Conservation (phyloP, 2,113 vertebrate species). For the Lagenorhynchus albirostris region DNA sequence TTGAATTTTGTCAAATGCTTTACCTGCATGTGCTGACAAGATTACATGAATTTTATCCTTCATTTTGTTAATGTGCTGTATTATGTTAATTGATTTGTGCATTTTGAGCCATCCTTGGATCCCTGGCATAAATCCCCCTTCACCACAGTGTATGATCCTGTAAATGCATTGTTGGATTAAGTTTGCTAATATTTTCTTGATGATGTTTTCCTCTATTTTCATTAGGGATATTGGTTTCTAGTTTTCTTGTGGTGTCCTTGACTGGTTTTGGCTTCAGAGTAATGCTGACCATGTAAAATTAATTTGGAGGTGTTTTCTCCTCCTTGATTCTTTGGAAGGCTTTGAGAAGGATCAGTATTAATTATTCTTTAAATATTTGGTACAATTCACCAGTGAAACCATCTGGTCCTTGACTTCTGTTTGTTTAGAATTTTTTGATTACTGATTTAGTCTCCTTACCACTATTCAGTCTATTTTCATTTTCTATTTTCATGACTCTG, state of each 20-base stretch:
- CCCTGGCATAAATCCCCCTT: neutral
- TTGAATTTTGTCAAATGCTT: neutral
- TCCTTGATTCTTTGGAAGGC: neutral
- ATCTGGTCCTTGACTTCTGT: neutral
- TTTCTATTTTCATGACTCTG: neutral
- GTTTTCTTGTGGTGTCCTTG: neutral
- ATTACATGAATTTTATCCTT: neutral
- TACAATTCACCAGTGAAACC: neutral
- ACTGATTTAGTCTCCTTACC: neutral
- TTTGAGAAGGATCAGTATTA: neutral
- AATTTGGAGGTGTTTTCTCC: neutral
- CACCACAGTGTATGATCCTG: neutral
- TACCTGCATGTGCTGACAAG: neutral
- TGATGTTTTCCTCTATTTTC: neutral
- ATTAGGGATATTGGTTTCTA: neutral
- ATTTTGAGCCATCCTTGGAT: neutral
- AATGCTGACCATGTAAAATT: neutral
- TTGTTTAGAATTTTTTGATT: neutral
- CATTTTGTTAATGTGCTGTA: neutral
- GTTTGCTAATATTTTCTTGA: neutral
- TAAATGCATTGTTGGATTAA: neutral
- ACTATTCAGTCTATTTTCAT: neutral
- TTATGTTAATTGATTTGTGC: neutral
- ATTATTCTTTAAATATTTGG: neutral
- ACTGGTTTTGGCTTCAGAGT: neutral